Conservation (phyloP, 2,888 invertebrate genomes). For the Cephus pulcher region DNA sequence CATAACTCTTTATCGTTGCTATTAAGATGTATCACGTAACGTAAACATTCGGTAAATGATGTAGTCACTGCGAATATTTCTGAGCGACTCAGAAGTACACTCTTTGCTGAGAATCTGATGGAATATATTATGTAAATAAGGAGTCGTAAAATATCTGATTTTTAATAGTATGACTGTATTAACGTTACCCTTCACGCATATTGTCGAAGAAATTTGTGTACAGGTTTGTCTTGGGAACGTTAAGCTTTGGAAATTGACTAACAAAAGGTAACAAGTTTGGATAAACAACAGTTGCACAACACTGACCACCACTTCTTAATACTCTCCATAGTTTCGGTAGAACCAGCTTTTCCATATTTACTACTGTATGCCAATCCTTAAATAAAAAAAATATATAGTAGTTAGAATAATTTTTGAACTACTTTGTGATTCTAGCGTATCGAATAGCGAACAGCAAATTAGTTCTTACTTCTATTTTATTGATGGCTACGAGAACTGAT, state of each 20-base stretch:
- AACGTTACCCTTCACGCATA: constrained; percentile 74
- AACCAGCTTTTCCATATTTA: constrained; percentile 81
- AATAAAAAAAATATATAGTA: constrained; percentile 15
- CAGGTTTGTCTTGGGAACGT: constrained; percentile 68
- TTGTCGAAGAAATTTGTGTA: constrained; percentile 77
- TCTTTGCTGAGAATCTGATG: constrained; percentile 73
- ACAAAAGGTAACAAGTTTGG: constrained; percentile 83
- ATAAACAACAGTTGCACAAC: constrained; percentile 79
- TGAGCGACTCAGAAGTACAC: constrained; percentile 72
- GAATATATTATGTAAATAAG: constrained; percentile 5
- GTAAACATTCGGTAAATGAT: constrained; percentile 81
- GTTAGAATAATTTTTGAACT: not conserved
- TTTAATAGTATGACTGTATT: not conserved
- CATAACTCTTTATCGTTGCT: constrained; percentile 66
- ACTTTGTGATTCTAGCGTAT: constrained; percentile 1
- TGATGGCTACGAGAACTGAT: constrained; percentile 74
- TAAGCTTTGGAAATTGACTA: constrained; percentile 74
- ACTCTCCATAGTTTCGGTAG: constrained; percentile 78
- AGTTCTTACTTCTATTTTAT: constrained; percentile 69
- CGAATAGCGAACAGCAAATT: constrained; percentile 14
- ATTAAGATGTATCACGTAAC: constrained; percentile 71
- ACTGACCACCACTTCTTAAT: constrained; percentile 79
- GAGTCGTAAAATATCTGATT: not conserved
- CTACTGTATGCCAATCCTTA: constrained; percentile 78
- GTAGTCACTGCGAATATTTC: constrained; percentile 77